These are phyloP conservation scores for Trachymyrmex septentrionalis DNA, from an alignment of 1,140 invertebrate genomes.

Conservation along the genomic window DNA sequence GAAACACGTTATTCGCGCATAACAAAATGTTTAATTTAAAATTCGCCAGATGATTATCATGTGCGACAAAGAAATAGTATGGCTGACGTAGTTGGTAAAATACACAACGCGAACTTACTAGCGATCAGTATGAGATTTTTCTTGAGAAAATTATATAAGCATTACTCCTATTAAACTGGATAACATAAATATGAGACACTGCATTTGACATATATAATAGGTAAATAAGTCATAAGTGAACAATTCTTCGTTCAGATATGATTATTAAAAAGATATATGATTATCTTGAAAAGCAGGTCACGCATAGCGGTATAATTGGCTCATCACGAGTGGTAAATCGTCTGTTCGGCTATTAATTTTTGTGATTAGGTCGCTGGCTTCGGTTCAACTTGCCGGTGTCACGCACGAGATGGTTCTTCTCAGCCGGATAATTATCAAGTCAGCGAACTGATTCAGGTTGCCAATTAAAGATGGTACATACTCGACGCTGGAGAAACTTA, in stretches of 20 bases:
- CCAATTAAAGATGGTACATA: conserved; percentile 39
- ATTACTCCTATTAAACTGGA: background rate
- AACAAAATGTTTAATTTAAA: background rate
- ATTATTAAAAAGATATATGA: conserved; percentile 35
- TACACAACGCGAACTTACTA: background rate
- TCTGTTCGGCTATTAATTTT: conserved; percentile 39
- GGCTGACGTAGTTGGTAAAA: background rate
- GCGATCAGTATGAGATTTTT: background rate
- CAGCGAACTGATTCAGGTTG: conserved; percentile 44
- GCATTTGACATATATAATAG: background rate
- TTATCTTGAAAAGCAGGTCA: conserved; percentile 38
- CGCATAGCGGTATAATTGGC: conserved; percentile 29
- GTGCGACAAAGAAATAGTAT: background rate
- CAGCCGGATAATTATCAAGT: conserved; percentile 20
- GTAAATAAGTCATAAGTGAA: background rate
- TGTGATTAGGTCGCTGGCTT: conserved; percentile 32
- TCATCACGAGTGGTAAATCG: conserved; percentile 39
- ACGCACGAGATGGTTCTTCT: conserved; percentile 31
- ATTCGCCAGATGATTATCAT: background rate
- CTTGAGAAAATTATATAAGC: background rate
- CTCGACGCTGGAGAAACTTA: conserved; percentile 23
- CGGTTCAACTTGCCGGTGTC: conserved; percentile 16
- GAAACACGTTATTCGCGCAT: background rate
- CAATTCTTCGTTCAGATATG: background rate
- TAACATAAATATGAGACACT: background rate